Evolutionary conservation across 1,140 invertebrate species (phyloP).

Genomic region (Drosophila kepulauana): DNA sequence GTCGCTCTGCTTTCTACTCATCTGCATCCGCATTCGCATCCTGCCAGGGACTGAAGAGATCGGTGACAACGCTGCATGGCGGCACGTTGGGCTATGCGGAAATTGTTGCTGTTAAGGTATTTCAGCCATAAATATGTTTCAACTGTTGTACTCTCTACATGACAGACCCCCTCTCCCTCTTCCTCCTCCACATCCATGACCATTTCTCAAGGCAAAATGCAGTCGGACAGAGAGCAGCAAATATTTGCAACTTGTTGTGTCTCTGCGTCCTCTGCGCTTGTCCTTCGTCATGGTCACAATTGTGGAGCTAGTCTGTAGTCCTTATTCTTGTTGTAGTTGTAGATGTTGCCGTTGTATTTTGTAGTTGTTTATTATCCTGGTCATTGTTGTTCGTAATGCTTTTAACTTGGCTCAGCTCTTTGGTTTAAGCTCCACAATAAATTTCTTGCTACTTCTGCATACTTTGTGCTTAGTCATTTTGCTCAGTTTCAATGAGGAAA

Average conservation of each 20-base stretch:
- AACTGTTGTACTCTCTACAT: constrained; percentile 30
- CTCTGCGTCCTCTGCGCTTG: constrained; percentile 56
- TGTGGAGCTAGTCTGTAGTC: constrained; percentile 48
- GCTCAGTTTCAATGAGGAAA: constrained; percentile 23
- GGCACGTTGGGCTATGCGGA: constrained; percentile 95
- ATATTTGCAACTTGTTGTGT: constrained; percentile 79
- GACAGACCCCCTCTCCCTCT: neutral
- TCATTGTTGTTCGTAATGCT: constrained; percentile 81
- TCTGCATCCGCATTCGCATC: constrained; percentile 34
- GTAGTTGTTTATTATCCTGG: constrained; percentile 68
- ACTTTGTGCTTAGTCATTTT: constrained; percentile 66
- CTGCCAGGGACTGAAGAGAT: constrained; percentile 94
- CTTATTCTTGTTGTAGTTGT: constrained; percentile 45
- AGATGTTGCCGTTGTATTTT: constrained; percentile 36
- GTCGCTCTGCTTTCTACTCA: constrained; percentile 41
- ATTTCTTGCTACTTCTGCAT: constrained; percentile 69
- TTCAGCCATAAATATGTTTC: constrained; percentile 56
- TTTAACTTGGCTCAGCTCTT: constrained; percentile 76
- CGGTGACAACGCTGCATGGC: constrained; percentile 94
- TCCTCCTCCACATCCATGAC: constrained; percentile 21
- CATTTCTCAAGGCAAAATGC: constrained; percentile 71
- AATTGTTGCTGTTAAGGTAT: constrained; percentile 97
- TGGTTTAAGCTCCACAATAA: constrained; percentile 75
- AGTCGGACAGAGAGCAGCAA: constrained; percentile 61
- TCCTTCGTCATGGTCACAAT: constrained; percentile 44